A percentile compares a stretch with the other conserved stretches of the same genome.
Evolutionary conservation across 1,140 invertebrate genomes (phyloP).

Genomic region (Diabrotica virgifera): DNA sequence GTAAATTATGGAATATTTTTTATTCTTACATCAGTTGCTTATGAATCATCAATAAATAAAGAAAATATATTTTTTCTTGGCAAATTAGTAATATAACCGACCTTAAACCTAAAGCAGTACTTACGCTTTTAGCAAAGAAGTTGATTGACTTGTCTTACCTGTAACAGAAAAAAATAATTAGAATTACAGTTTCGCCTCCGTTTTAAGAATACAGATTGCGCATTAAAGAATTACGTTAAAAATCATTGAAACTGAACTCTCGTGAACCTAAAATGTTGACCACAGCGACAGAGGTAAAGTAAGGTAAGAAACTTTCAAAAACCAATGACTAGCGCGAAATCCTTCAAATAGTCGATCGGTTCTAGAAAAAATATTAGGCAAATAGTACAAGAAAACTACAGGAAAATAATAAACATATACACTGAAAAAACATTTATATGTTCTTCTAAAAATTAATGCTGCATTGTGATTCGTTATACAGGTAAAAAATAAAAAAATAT

Average conservation of each 20-base stretch:
- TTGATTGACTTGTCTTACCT: background rate
- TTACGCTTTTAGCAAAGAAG: background rate
- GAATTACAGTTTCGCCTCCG: background rate
- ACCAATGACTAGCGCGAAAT: background rate
- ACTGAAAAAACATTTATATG: too few relatives aligned
- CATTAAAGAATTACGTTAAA: background rate
- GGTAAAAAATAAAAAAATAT: too few relatives aligned
- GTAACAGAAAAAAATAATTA: background rate
- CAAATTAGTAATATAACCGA: too few relatives aligned
- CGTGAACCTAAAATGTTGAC: constrained; percentile 2
- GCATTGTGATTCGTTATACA: too few relatives aligned
- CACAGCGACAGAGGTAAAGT: background rate
- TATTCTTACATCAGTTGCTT: too few relatives aligned
- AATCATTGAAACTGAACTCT: constrained; percentile 1
- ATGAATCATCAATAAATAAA: too few relatives aligned
- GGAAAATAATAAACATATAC: too few relatives aligned
- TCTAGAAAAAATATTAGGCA: too few relatives aligned
- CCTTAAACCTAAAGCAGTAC: background rate
- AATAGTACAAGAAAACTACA: too few relatives aligned
- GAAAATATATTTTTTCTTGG: too few relatives aligned
- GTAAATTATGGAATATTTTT: too few relatives aligned
- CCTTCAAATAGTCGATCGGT: background rate
- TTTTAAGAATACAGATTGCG: background rate
- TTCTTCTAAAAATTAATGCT: too few relatives aligned
- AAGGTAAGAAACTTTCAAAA: background rate